Base-by-base conservation (phyloP, 2,797 vertebrate species). In the Smutsia temminckii region DNA sequence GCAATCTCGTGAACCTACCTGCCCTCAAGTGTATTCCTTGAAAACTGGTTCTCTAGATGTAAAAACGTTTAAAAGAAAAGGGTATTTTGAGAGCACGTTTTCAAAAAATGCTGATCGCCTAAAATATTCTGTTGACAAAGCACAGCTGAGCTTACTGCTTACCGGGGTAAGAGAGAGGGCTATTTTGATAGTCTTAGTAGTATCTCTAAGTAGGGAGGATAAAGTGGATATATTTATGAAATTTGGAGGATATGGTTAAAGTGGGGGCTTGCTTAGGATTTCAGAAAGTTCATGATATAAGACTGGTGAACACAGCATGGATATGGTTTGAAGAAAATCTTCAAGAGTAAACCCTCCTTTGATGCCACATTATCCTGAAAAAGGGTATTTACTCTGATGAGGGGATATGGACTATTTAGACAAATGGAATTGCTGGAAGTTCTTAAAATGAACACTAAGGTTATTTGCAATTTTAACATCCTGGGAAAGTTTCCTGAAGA, bases 391-490 rank as follows among this genome's bases (percentile, higher is more conserved):
- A 78, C 25, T 92, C 74, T 46, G 78, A 87, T 81, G 27, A 93
- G 46, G 49, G 69, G 8, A 87, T 79, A 72, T 68, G 16, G 8
- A 71, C 5, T 77, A 55, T 55, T 86, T n/a, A 63, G 27, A 79
- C 55, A 63, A 84, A 51, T 71, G 27, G 21, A 87, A 85, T 72
- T 89, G 57, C 78, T 72, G 1, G 8, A 40, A 91, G 40, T 46
- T 95, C 25, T 23, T 90, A 20, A 92, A 86, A 75, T 85, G 55
- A 71, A 85, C 16, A 92, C 68, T n/a, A 32, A 86, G 74, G 3
- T 81, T 87, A 75, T 75, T 80, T 89, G 12, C 40, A 87, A 72
- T 20, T 85, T 64, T 75, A 95, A 81, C 21, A 81, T 85, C 16
- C 20, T 34, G 2, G 18, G 6, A 4, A 86, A 83, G 8, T 71